phyloP scores from a whole-genome alignment of 2,113 vertebrate species.

The Cyprinus carpio region DNA sequence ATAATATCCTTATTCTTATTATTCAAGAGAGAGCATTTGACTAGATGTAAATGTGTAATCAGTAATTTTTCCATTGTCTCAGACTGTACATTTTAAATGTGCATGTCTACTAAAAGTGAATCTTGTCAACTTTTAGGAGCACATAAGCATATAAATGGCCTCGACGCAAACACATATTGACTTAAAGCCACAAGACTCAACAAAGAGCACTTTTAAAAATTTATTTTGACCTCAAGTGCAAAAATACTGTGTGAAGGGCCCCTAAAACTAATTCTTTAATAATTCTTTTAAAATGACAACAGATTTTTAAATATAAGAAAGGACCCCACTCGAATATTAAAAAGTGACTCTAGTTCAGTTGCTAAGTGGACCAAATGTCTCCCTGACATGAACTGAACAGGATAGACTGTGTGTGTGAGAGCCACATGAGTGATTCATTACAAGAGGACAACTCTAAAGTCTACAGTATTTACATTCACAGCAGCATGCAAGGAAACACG shows the following conservation, averaged over 20 bases:
- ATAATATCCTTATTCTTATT: neutral
- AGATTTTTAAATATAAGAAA: neutral
- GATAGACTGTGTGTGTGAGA: conserved; percentile 27
- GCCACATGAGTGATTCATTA: conserved; percentile 48
- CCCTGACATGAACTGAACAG: conserved; percentile 45
- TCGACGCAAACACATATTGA: too few species aligned
- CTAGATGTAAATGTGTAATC: neutral
- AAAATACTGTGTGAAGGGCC: neutral
- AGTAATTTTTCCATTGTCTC: too few species aligned
- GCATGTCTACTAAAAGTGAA: too few species aligned
- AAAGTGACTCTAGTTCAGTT: neutral
- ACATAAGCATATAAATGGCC: too few species aligned
- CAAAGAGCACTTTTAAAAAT: neutral
- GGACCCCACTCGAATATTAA: neutral
- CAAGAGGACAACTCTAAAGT: conserved; percentile 26
- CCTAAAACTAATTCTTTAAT: neutral
- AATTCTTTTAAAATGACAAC: neutral
- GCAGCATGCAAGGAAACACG: conserved; percentile 63
- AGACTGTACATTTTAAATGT: too few species aligned
- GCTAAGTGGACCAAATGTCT: conserved; percentile 33
- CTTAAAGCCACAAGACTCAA: too few species aligned
- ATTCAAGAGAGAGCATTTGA: neutral
- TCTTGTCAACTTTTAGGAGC: too few species aligned
- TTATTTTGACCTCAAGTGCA: neutral
- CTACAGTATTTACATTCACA: conserved; percentile 55